Evolutionary conservation across 2,797 vertebrate genomes (phyloP), one percentile per base, ranked within the genome.

Genomic region (Diceros bicornis): DNA sequence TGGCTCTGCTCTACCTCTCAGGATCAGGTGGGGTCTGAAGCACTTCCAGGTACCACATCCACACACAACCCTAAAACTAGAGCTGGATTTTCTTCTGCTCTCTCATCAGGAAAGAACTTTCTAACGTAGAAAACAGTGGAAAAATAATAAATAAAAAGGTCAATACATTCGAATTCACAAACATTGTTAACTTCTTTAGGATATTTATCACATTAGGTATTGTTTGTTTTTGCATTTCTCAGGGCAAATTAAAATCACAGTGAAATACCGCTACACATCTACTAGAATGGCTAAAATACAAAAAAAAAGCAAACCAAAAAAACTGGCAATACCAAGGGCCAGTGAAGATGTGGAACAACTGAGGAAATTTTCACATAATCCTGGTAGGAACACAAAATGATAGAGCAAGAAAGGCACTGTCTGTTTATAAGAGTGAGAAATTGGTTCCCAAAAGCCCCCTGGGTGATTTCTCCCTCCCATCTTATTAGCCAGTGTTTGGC

Each of bases 61-160:
- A 62, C 32, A 82, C 7, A 55, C 27, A 85, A 72, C 17, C 20
- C 2, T 29, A 95, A 81, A 92, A 18, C 50, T 52, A 32, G 25
- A 89, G 75, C 61, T 86, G 55, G 96, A 52, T 96, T 96, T 78
- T 44, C 55, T 93, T 82, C 64, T 93, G 72, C 37, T 79, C 94
- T 96, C 52, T 93, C 61, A 41, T 25, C 93, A 47, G 55, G 32
- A 84, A 23, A 85, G n/a, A 96, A 79, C 17, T 91, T 91, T 64
- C 52, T 83, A 78, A 32, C n/a, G 21, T 57, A 66, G 66, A 66
- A 64, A 66, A 41, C 47, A 82, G 41, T 72, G 27, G 17, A 37
- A 89, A 71, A 41, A 77, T 79, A 62, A 71, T 66, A 59, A 74
- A 41, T 72, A 16, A 83, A 96, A 95, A 57, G 6, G 66, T 25